Conservation (phyloP, 2,888 invertebrate genomes). For the Tenthredo distinguenda region DNA sequence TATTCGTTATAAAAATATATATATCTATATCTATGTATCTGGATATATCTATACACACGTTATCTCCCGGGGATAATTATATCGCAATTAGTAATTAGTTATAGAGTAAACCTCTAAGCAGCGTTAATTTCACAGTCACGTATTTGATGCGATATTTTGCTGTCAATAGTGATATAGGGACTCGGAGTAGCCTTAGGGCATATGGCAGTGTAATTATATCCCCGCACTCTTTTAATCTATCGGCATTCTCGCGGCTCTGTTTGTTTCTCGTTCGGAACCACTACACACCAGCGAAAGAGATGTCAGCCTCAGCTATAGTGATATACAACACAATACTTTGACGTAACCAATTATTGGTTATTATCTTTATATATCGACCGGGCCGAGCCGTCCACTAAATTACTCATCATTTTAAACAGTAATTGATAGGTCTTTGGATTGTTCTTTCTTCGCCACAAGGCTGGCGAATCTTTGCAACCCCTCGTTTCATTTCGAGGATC, state of each 20-base stretch:
- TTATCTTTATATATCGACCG: slow-evolving; percentile 41
- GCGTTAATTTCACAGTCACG: slow-evolving; percentile 62
- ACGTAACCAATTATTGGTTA: slow-evolving; percentile 60
- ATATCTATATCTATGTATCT: neutral
- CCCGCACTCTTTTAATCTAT: slow-evolving; percentile 51
- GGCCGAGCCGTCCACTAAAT: slow-evolving; percentile 2
- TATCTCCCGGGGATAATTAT: neutral
- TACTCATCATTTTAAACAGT: slow-evolving; percentile 21
- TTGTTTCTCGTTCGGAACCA: slow-evolving; percentile 26
- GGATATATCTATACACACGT: neutral
- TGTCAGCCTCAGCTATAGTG: slow-evolving; percentile 49
- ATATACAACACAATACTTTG: slow-evolving; percentile 56
- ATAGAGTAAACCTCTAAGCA: slow-evolving; percentile 62
- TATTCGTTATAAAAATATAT: neutral
- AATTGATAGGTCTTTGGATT: slow-evolving; percentile 38
- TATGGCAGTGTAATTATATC: slow-evolving; percentile 56
- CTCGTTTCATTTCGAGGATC: neutral
- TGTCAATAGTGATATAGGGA: slow-evolving; percentile 59
- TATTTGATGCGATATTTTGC: slow-evolving; percentile 55
- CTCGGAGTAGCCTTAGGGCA: slow-evolving; percentile 53
- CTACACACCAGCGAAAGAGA: slow-evolving; percentile 39
- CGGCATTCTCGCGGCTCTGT: slow-evolving; percentile 45
- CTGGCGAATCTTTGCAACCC: neutral
- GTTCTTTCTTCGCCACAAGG: neutral
- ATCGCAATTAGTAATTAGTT: slow-evolving; percentile 52